Percentiles rank a stretch among this genome's conserved stretches.
Evolutionary conservation across 92 coral and sea anemone species (phyloP).

Genomic region (Epizoanthus rinbou): DNA sequence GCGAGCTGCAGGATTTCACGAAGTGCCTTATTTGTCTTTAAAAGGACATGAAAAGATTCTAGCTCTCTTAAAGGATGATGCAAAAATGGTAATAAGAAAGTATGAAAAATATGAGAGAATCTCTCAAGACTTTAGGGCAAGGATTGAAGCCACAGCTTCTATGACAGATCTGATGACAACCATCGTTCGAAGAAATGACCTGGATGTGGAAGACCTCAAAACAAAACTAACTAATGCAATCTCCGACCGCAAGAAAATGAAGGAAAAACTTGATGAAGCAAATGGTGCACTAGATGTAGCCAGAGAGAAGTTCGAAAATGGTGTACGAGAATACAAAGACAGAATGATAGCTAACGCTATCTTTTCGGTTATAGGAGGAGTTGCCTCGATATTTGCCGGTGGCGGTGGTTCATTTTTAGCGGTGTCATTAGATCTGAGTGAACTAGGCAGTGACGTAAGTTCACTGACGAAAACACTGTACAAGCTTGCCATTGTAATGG

Average conservation of each 20-base stretch:
- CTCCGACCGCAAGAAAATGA: conserved; percentile 33
- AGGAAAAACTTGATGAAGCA: conserved; percentile 45
- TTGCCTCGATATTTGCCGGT: conserved; percentile 43
- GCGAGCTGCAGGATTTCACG: conserved; percentile 46
- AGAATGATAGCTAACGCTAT: conserved; percentile 51
- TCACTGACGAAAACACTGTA: conserved; percentile 24
- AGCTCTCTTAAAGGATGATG: conserved; percentile 55
- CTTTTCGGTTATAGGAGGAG: conserved; percentile 51
- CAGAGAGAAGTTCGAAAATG: conserved; percentile 40
- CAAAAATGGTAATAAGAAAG: conserved; percentile 59
- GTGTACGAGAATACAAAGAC: conserved; percentile 34
- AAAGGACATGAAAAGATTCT: conserved; percentile 61
- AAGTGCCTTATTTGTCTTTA: conserved; percentile 54
- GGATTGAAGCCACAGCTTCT: conserved; percentile 54
- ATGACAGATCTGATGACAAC: conserved; percentile 58
- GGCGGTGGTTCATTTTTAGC: conserved; percentile 44
- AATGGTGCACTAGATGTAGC: conserved; percentile 35
- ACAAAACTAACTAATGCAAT: conserved; percentile 43
- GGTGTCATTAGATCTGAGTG: conserved; percentile 32
- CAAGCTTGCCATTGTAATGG: conserved; percentile 51
- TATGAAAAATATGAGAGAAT: conserved; percentile 47
- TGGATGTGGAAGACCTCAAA: conserved; percentile 43
- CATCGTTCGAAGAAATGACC: conserved; percentile 53
- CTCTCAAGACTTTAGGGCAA: conserved; percentile 38
- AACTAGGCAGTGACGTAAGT: conserved; percentile 21